Evolutionary conservation across 2,888 invertebrate species (phyloP), one percentile per base, ranked within the genome.

Genomic region (Anaspis maculata): DNA sequence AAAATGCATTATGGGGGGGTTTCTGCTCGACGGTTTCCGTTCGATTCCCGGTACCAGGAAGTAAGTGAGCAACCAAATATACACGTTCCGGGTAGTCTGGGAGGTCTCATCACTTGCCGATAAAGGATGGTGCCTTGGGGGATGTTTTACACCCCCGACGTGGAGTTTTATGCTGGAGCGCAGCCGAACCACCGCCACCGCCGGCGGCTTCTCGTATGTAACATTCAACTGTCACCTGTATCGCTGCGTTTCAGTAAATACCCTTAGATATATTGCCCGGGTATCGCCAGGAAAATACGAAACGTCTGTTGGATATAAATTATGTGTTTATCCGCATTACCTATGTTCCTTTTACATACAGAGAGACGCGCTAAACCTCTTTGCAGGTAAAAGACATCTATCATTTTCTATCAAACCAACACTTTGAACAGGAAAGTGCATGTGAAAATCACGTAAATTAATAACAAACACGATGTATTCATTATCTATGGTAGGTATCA

Each of bases 191-290:
- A 29, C 36, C 30, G 29, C 31, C 32, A 27, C 36, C 32, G 35
- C 27, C 30, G 15, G 19, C 29, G 36, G 43, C 43, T 45, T 42
- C n/a, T n/a, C n/a, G n/a, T 42, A 40, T 45, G 44, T 43, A 45
- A 42, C 44, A 40, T 44, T 45, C 46, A 45, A 36, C 39, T 50
- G 50, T 48, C 46, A 45, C 44, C 43, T 46, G 41, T 42, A 38
- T 34, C 27, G 37, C 34, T 14, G 28, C 30, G 34, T 38, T 41
- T 34, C 44, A 37, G 45, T 46, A 47, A 47, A 49, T 49, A 45
- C 45, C 39, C 29, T 24, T 34, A 39, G 39, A 46, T 49, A 47
- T 46, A 49, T 44, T 34, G 44, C 37, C 14, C 19, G 39, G 34
- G 40, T 32, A 40, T 37, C 33, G 37, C n/a, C 37, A 22, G 38